These are phyloP conservation scores for Tapirus terrestris DNA, from an alignment of 2,113 vertebrate species.

Conservation along the genomic window DNA sequence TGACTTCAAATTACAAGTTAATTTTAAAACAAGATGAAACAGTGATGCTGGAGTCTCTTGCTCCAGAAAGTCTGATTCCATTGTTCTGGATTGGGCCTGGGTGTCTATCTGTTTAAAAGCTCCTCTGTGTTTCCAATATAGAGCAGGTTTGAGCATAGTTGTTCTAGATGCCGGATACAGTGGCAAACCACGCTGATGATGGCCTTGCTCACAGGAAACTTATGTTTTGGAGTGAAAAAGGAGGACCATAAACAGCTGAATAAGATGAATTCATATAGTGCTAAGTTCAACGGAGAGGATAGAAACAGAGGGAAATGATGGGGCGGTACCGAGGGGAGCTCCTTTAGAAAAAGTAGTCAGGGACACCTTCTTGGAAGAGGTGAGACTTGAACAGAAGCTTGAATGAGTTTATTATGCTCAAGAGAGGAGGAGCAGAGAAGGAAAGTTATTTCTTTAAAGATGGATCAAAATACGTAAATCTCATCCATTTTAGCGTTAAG, in stretches of 20 bases:
- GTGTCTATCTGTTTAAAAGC: neutral
- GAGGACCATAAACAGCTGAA: neutral
- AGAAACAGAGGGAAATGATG: neutral
- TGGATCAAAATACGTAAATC: neutral
- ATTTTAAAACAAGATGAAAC: neutral
- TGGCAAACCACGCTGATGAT: neutral
- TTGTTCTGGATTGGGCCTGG: neutral
- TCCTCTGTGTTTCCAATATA: neutral
- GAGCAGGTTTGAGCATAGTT: neutral
- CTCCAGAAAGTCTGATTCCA: neutral
- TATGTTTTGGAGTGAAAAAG: neutral
- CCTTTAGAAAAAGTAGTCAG: neutral
- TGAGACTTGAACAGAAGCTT: slow-evolving; percentile 1
- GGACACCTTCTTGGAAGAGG: neutral
- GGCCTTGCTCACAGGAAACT: neutral
- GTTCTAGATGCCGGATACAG: neutral
- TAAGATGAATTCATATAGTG: neutral
- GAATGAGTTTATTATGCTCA: neutral
- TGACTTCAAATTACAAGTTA: neutral
- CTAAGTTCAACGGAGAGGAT: neutral
- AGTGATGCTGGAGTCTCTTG: neutral
- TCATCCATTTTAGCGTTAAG: neutral
- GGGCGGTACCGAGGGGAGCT: neutral
- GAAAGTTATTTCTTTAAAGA: neutral
- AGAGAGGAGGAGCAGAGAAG: neutral